Evolutionary conservation across 2,113 vertebrate genomes (phyloP).

Genomic region (Microcebus tavaratra): DNA sequence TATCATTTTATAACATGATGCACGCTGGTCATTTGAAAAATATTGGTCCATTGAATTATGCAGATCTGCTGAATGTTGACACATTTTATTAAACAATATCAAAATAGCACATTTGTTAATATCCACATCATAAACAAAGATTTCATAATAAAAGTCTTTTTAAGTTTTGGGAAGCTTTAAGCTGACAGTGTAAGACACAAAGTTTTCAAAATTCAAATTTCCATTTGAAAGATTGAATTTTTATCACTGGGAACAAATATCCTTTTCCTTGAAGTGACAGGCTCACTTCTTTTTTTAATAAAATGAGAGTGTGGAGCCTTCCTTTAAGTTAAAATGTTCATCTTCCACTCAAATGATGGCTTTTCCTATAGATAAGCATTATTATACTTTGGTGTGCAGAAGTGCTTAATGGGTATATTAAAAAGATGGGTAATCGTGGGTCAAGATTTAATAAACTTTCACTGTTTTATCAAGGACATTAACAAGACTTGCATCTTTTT

Average conservation of each 20-base stretch:
- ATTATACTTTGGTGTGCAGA: neutral
- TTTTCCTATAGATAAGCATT: neutral
- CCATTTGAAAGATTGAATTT: slow-evolving; percentile 27
- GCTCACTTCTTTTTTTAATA: neutral
- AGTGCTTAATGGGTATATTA: neutral
- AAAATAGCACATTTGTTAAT: neutral
- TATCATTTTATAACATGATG: neutral
- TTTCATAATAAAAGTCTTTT: neutral
- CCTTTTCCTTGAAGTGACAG: neutral
- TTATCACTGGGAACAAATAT: neutral
- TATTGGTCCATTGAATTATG: neutral
- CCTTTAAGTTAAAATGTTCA: neutral
- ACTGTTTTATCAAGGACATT: neutral
- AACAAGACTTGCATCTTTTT: neutral
- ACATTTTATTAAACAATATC: neutral
- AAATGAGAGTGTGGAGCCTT: neutral
- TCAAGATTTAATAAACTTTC: neutral
- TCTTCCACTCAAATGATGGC: neutral
- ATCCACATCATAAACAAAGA: neutral
- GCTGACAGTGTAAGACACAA: neutral
- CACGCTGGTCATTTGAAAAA: neutral
- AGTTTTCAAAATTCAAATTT: neutral
- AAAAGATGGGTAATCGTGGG: neutral
- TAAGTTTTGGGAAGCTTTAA: neutral
- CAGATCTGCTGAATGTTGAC: neutral